Evolutionary conservation across 2,888 invertebrate genomes (phyloP), one percentile per base, ranked within the genome.

Genomic region (Parthenolecanium corni): DNA sequence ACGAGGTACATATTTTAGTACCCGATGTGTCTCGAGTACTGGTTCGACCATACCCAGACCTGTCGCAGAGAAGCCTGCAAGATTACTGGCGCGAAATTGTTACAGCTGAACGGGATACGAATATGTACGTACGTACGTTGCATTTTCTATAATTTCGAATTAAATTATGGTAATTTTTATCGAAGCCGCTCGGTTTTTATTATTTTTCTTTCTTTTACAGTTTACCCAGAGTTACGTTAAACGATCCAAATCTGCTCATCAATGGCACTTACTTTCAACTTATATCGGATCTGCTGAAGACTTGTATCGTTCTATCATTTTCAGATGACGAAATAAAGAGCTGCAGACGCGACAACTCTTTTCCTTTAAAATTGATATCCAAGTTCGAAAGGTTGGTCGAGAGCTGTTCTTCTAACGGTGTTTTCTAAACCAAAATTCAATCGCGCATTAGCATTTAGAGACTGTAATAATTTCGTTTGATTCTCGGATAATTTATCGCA

Each of bases 21-120:
- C 62, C 62, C 4, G 62, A 62, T 42, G 62, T 62, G n/a, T 62
- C 62, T 20, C 24, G 62, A 46, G 46, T 62, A 2, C 38, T 62
- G 9, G 44, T 40, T 31, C 24, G 62, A 25, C 62, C 62, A 1
- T 61, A 61, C 51, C 51, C 51, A 5, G 61, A 61, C 5, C 12
- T 51, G 6, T 31, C 38, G 5, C 20, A 31, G 6, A 31, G 31
- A 20, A 23, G 18, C 12, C 23, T 9, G 11, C 49, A 49, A 3
- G 40, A 49, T 18, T 49, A 51, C 6, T 18, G 25, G 16, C 23
- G 16, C 20, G 36, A 47, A 49, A 38, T 61, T 23, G 36, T 61
- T 20, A 23, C 51, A 14, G 23, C 21, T 1, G 49, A 49, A 51
- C 31, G 61, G n/a, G 51, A 25, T 23, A 61, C 61, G 11, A 61